These are phyloP conservation scores for Podabrus alpinus DNA, from an alignment of 2,888 invertebrate species.

Conservation along the genomic window DNA sequence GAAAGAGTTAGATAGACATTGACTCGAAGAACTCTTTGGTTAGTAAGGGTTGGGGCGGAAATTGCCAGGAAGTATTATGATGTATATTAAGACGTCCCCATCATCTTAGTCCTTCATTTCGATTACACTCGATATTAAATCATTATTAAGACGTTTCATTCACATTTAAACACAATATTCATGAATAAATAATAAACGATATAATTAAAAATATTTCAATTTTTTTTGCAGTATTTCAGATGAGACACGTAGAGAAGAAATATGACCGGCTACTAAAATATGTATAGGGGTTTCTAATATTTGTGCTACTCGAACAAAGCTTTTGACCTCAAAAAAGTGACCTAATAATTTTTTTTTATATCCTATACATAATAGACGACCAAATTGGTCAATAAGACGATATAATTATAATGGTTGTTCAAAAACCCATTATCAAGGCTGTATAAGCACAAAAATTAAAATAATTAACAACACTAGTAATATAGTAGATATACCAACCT, in stretches of 20 bases:
- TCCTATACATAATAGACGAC: no score
- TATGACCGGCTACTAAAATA: not conserved
- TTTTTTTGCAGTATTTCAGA: not conserved
- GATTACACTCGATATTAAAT: slow-evolving; percentile 47
- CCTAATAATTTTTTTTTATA: not conserved
- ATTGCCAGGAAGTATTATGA: slow-evolving; percentile 55
- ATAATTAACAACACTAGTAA: no score
- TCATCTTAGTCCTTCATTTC: slow-evolving; percentile 37
- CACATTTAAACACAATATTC: not conserved
- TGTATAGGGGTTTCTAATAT: not conserved
- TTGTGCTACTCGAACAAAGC: not conserved
- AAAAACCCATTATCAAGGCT: no score
- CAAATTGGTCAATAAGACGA: no score
- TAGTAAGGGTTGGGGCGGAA: slow-evolving; percentile 45
- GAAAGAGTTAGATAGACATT: slow-evolving; percentile 26
- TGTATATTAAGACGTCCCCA: slow-evolving; percentile 51
- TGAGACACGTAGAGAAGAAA: not conserved
- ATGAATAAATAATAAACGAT: not conserved
- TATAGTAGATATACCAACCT: no score
- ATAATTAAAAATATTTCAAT: not conserved
- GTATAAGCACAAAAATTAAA: no score
- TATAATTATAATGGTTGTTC: no score
- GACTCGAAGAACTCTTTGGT: slow-evolving; percentile 28
- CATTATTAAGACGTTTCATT: slow-evolving; percentile 32
- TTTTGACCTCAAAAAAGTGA: not conserved